These are phyloP conservation scores for Drosophila flavopinicola DNA, from an alignment of 2,888 invertebrate genomes.

Conservation along the genomic window DNA sequence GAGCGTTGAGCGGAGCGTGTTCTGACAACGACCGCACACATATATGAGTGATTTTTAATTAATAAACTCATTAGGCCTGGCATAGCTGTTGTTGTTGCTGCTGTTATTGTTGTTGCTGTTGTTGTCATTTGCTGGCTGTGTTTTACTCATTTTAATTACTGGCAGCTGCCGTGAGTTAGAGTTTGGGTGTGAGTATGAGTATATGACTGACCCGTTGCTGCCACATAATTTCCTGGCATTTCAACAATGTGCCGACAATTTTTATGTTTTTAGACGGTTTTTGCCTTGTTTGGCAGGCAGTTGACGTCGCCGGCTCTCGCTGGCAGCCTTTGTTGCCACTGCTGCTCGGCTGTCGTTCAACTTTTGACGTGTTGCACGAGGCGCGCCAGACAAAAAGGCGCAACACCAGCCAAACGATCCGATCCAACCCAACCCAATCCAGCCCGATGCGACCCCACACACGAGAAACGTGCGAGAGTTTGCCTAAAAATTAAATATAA, in stretches of 20 bases:
- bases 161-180: constrained; percentile 65
- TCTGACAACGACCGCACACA: constrained; percentile 18
- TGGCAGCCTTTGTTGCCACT: constrained; percentile 69
- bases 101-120: constrained; percentile 23
- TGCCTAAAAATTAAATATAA: constrained; percentile 77
- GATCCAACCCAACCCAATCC: constrained; percentile 37
- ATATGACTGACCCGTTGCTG: constrained; percentile 48
- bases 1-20: constrained; percentile 34
- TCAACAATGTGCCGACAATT: constrained; percentile 72
- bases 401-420: constrained; percentile 31
- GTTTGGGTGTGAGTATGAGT: constrained; percentile 43
- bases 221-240: constrained; percentile 76
- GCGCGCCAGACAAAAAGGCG: constrained; percentile 62
- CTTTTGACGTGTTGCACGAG: constrained; percentile 76
- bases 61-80: constrained; percentile 76
- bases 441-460: constrained; percentile 28
- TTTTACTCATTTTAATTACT: constrained; percentile 76
- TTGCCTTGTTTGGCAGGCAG: constrained; percentile 39
- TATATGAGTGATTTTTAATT: constrained; percentile 71
- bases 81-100: constrained; percentile 30
- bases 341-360: constrained; percentile 77
- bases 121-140: constrained; percentile 26
- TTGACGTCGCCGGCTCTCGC: constrained; percentile 60
- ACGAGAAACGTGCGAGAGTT: constrained; percentile 66
- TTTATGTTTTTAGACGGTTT: constrained; percentile 66